Base-by-base conservation (phyloP, 2,797 vertebrate species). In the Mormyrops attenuatus region DNA sequence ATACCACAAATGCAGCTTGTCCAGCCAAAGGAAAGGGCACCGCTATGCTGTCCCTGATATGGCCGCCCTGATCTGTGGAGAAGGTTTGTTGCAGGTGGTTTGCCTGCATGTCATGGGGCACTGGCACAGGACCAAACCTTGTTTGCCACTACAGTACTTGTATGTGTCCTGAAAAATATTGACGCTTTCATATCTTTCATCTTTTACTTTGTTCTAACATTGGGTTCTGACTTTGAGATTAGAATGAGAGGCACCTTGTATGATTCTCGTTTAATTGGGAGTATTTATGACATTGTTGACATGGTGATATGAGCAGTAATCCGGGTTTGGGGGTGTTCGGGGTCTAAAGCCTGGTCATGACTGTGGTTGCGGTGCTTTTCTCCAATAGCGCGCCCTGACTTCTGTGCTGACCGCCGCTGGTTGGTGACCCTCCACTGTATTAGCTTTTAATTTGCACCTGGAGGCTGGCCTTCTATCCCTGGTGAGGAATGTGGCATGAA, bases 361-460 rank as follows among this genome's bases (percentile, higher is more conserved):
- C 30, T 88, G 86, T 63, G 26, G n/a, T 38, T 63, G 53, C 22
- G 86, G 20, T 6, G 30, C 15, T 53, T 1, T 22, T 4, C 41
- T 3, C n/a, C 11, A 34, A 53, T 4, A 1, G 15, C 1, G 6
- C 38, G 2, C 80, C 6, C 38, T 5, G 1, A 47, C 73, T 34
- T 69, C 15, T 26, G 20, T 34, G 0, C 53, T 60, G 89, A 17
- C 47, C 4, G 5, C 50, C 26, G 9, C n/a, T 7, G 17, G 3
- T 3, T 5, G 17, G 69, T 26, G 15, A 30, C 89, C 89, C 90
- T 88, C n/a, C 8, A 22, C 0, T 1, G 89, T 94, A 90, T 92
- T 94, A 94, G 91, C 92, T 95, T 97, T 96, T 95, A 94, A 95
- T 96, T 96, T 95, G 91, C 95, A 95, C 91, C 84, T 69, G 91